Percentiles rank a stretch among this genome's conserved stretches.
These are phyloP conservation scores for Thunnus maccoyii DNA, from an alignment of 2,113 vertebrate species.

Conservation along the genomic window DNA sequence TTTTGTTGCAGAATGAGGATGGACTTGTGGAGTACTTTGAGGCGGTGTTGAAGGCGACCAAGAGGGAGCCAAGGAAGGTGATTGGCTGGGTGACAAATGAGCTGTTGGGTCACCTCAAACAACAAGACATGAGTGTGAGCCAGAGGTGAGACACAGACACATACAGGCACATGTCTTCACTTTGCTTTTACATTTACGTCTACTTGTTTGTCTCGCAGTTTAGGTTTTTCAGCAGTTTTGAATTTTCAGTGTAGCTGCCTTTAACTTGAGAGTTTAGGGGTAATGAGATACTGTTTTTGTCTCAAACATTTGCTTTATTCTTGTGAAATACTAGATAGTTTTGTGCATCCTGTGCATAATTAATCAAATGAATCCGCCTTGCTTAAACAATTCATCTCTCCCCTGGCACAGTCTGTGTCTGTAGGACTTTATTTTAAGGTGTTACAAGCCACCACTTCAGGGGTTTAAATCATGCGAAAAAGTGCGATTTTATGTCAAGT, in stretches of 20 bases:
- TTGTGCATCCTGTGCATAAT: background rate
- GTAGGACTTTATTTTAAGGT: background rate
- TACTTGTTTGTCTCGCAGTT: background rate
- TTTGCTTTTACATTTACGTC: background rate
- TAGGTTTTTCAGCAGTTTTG: too few relatives aligned
- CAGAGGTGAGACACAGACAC: conserved; percentile 89
- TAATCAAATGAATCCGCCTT: background rate
- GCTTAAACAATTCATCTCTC: background rate
- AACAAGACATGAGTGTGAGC: conserved; percentile 86
- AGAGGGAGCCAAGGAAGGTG: conserved; percentile 91
- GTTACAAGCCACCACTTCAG: conserved; percentile 2
- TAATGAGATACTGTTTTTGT: background rate
- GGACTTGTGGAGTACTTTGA: conserved; percentile 95
- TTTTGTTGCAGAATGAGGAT: conserved; percentile 89
- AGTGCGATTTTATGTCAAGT: background rate
- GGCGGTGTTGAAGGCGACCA: conserved; percentile 87
- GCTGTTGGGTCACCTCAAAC: conserved; percentile 90
- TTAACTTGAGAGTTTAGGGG: background rate
- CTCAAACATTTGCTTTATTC: background rate
- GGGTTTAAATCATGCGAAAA: background rate
- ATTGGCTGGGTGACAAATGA: conserved; percentile 94
- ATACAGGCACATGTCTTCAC: background rate
- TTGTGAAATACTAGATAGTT: background rate
- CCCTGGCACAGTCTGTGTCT: background rate
- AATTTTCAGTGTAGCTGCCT: background rate